Conservation (phyloP, 2,888 invertebrate species). For the Stenodera caucasica region DNA sequence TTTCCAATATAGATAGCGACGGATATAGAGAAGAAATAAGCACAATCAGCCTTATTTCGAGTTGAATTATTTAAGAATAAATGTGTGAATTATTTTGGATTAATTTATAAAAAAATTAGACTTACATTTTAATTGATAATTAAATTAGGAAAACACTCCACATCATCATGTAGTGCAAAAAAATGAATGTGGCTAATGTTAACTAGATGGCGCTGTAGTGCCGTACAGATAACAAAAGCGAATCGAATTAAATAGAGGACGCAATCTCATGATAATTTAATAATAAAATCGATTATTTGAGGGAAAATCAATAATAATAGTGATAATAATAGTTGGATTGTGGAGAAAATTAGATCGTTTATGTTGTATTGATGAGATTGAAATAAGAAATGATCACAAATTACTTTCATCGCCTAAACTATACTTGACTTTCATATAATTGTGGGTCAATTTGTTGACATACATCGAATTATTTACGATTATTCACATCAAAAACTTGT, state of each 20-base stretch:
- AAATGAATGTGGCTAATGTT: too few species aligned
- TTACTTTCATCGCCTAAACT: conserved; percentile 4
- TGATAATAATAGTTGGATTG: neutral
- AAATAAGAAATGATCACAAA: neutral
- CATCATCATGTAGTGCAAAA: neutral
- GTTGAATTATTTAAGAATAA: neutral
- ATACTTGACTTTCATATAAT: conserved; percentile 6
- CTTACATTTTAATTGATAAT: neutral
- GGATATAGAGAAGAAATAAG: neutral
- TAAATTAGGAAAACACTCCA: neutral
- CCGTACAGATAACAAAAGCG: too few species aligned
- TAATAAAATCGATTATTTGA: neutral
- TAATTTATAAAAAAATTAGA: neutral
- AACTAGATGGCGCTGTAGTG: neutral
- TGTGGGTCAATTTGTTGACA: conserved; percentile 1
- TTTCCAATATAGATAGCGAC: neutral
- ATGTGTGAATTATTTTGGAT: neutral
- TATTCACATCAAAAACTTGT: neutral
- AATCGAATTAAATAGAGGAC: neutral
- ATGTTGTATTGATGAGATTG: too few species aligned
- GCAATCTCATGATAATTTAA: neutral
- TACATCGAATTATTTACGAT: neutral
- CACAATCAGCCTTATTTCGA: neutral
- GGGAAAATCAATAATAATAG: neutral
- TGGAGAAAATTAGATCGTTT: too few species aligned